Evolutionary conservation across 2,888 invertebrate genomes (phyloP).

Genomic region (Hirudinaria manillensis): DNA sequence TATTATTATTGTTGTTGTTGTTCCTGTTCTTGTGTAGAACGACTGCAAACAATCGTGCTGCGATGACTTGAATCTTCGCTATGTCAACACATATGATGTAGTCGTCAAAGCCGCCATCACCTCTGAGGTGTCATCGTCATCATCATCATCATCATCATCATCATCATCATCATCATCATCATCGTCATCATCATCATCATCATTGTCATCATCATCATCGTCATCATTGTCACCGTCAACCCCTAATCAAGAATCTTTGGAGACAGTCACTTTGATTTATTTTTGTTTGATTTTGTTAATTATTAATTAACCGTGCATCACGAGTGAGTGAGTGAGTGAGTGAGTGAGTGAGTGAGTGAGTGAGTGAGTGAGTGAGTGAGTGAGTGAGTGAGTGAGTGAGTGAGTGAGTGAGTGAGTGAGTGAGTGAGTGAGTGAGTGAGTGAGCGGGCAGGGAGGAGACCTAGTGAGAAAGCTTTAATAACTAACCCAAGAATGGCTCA

Average conservation of each 20-base stretch:
- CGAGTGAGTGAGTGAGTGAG: background rate
- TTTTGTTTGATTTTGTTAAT: no score
- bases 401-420: background rate
- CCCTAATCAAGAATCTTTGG: background rate
- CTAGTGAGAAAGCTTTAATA: no score
- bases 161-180: slow-evolving; percentile 18
- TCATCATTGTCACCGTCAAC: slow-evolving; percentile 18
- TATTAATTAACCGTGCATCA: no score
- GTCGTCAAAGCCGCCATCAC: background rate
- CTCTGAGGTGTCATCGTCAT: slow-evolving; percentile 13
- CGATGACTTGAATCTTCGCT: no score
- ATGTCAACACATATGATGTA: background rate
- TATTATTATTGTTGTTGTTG: no score
- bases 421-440: slow-evolving; percentile 1
- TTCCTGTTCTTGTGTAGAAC: no score
- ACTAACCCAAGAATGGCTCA: no score
- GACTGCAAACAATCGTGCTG: no score
- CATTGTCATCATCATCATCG: slow-evolving; percentile 21
- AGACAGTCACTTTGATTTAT: background rate
- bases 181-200: slow-evolving; percentile 22
- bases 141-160: slow-evolving; percentile 16
- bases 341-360: background rate
- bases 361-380: background rate
- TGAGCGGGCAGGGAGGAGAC: background rate
- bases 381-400: background rate